These are phyloP conservation scores for Microcebus murinus DNA, from an alignment of 2,113 vertebrate species.

Conservation along the genomic window DNA sequence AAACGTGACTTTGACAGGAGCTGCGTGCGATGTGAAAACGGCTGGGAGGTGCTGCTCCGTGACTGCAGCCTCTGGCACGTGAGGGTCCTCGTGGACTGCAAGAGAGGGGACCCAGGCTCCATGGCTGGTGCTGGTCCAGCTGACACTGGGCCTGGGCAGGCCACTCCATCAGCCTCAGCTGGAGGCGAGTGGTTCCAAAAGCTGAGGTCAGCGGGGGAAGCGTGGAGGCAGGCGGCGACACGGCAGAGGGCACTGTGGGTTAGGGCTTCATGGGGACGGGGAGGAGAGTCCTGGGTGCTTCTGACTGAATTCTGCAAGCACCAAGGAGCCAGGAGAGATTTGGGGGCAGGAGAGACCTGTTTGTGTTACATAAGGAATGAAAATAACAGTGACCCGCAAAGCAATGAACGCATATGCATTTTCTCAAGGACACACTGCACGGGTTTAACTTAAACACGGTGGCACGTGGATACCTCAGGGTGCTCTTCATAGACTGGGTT, in stretches of 20 bases:
- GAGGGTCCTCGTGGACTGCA: not conserved
- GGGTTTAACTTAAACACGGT: not conserved
- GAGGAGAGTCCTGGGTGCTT: not conserved
- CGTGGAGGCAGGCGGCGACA: not conserved
- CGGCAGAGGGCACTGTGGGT: not conserved
- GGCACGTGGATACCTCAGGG: not conserved
- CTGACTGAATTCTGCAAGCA: not conserved
- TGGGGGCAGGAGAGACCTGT: not conserved
- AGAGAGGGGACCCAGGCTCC: not conserved
- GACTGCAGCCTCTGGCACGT: not conserved
- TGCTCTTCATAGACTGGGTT: not conserved
- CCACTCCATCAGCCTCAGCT: not conserved
- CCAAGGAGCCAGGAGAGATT: not conserved
- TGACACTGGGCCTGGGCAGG: not conserved
- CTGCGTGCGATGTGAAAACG: fast-evolving
- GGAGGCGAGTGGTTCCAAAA: not conserved
- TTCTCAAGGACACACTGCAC: not conserved
- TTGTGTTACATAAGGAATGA: not conserved
- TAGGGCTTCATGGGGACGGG: not conserved
- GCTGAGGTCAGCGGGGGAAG: not conserved
- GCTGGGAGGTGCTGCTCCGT: not conserved
- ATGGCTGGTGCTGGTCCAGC: not conserved
- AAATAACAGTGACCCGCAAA: not conserved
- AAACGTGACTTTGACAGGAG: not conserved
- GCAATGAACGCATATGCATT: not conserved